phyloP scores from a whole-genome alignment of 2,888 invertebrate genomes.

The Tridacna crocea region DNA sequence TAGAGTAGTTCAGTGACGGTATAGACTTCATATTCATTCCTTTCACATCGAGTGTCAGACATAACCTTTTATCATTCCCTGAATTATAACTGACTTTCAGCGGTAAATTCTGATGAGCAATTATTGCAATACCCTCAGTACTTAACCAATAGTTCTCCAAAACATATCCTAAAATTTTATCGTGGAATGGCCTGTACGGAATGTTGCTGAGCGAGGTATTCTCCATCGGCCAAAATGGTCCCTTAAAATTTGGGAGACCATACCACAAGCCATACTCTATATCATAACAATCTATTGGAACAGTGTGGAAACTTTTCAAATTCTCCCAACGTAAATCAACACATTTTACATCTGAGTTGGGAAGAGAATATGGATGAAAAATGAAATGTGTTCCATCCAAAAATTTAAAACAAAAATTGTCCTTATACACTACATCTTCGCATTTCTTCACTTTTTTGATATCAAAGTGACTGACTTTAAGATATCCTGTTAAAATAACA shows the following conservation, averaged over 20 bases:
- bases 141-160: slow-evolving; percentile 67
- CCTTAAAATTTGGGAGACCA: slow-evolving; percentile 61
- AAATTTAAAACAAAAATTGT: slow-evolving; percentile 60
- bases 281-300: slow-evolving; percentile 64
- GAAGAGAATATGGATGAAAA: slow-evolving; percentile 48
- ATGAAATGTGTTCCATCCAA: slow-evolving; percentile 56
- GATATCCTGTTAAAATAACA: slow-evolving; percentile 50
- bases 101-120: slow-evolving; percentile 56
- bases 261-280: slow-evolving; percentile 67
- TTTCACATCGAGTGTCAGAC: slow-evolving; percentile 57
- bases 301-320: slow-evolving; percentile 32
- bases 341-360: slow-evolving; percentile 57
- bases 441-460: slow-evolving; percentile 49
- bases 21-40: slow-evolving; percentile 23
- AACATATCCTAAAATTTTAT: slow-evolving; percentile 50
- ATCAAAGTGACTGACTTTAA: slow-evolving; percentile 53
- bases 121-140: slow-evolving; percentile 60
- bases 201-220: slow-evolving; percentile 36
- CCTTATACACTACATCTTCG: slow-evolving; percentile 44
- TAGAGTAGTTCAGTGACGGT: slow-evolving; percentile 56
- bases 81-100: slow-evolving; percentile 62
- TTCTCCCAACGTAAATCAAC: slow-evolving; percentile 62
- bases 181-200: slow-evolving; percentile 54
- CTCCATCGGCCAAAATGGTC: slow-evolving; percentile 63
- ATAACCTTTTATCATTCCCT: slow-evolving; percentile 53